Conservation (phyloP, 2,113 vertebrate species). For the Corythornis madagascariensis region DNA sequence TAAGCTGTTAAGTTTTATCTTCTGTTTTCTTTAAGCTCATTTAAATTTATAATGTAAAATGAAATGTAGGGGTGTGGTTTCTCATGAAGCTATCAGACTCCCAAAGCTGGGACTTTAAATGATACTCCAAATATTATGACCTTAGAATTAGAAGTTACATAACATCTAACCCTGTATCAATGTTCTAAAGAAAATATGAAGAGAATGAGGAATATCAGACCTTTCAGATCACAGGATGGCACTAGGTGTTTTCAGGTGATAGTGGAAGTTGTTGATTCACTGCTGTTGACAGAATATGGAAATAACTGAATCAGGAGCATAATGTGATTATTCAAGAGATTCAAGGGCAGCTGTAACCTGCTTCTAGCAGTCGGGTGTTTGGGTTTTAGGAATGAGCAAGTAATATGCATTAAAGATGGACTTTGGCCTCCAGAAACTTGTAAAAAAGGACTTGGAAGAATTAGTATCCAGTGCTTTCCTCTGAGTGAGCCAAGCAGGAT, state of each 20-base stretch:
- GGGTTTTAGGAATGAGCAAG: not conserved
- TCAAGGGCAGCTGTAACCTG: not conserved
- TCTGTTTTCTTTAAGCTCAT: not conserved
- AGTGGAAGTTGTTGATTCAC: slow-evolving; percentile 39
- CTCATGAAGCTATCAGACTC: not conserved
- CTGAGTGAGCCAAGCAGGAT: not conserved
- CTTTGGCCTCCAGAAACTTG: not conserved
- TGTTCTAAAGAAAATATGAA: not conserved
- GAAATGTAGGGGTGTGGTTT: not conserved
- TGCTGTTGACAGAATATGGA: not conserved
- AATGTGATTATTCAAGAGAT: not conserved
- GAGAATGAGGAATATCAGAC: not conserved
- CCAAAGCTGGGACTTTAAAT: not conserved
- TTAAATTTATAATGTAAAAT: not conserved
- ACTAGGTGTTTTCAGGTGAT: slow-evolving; percentile 37
- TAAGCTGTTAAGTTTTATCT: not conserved
- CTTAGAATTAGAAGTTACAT: not conserved
- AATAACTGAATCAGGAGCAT: not conserved
- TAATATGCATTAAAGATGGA: not conserved
- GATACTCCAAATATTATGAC: not conserved
- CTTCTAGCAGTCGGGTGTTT: not conserved
- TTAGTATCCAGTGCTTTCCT: not conserved
- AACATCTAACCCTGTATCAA: not conserved
- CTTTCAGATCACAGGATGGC: slow-evolving; percentile 11
- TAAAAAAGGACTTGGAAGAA: not conserved